phyloP scores from a whole-genome alignment of 2,797 vertebrate genomes.

The Erpetoichthys calabaricus region DNA sequence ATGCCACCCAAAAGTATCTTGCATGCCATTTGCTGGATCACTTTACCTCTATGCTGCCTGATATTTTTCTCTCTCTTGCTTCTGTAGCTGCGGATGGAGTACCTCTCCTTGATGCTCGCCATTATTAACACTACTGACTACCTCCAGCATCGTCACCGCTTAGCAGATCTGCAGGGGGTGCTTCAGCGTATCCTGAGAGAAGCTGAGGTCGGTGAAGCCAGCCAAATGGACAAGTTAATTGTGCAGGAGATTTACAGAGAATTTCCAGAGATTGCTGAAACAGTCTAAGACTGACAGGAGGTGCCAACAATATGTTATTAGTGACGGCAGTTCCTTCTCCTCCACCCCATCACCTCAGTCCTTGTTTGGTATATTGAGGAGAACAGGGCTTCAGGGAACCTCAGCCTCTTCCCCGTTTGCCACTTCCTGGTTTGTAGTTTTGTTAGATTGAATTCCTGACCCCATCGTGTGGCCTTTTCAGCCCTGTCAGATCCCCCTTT shows the following conservation, averaged over 20 bases:
- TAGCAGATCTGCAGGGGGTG: slow-evolving; percentile 70
- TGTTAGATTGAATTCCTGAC: too few species aligned
- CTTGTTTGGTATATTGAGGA: too few species aligned
- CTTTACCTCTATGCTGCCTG: too few species aligned
- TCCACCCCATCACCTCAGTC: too few species aligned
- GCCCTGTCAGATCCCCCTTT: too few species aligned
- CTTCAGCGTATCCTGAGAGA: slow-evolving; percentile 81
- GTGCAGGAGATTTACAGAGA: slow-evolving; percentile 83
- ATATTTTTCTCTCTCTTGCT: slow-evolving; percentile 10
- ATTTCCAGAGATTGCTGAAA: slow-evolving; percentile 74
- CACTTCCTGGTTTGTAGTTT: too few species aligned
- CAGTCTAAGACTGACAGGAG: neutral
- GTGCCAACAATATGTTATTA: neutral
- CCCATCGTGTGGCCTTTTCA: too few species aligned
- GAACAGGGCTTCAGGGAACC: too few species aligned
- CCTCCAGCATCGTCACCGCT: slow-evolving; percentile 79
- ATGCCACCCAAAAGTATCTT: too few species aligned
- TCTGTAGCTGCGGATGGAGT: slow-evolving; percentile 84
- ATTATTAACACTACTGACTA: slow-evolving; percentile 85
- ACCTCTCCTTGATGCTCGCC: slow-evolving; percentile 90
- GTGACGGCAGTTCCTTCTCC: neutral
- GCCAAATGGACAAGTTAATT: slow-evolving; percentile 94
- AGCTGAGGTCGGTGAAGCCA: slow-evolving; percentile 58
- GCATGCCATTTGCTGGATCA: too few species aligned
- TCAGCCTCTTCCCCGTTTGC: too few species aligned